A percentile compares a stretch with the other conserved stretches of the same genome.
Evolutionary conservation across 2,888 invertebrate species (phyloP).

Genomic region (Agelastica alni): DNA sequence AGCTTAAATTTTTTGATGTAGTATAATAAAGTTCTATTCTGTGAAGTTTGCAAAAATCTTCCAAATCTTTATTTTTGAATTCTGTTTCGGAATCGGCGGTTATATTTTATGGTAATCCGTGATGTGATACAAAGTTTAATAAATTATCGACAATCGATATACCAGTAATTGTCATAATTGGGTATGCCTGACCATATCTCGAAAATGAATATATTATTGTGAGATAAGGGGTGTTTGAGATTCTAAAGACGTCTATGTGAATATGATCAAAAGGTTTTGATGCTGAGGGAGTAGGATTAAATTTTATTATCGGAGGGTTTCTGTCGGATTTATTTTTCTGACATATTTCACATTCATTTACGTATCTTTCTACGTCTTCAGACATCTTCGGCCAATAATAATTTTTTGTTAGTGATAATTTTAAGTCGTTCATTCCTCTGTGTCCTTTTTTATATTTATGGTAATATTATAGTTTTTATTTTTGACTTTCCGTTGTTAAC

Average conservation of each 20-base stretch:
- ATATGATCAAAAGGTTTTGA: conserved; percentile 25
- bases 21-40: conserved; percentile 24
- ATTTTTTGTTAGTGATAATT: too few species aligned
- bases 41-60: conserved; percentile 27
- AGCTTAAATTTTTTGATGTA: conserved; percentile 24
- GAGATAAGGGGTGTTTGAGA: conserved; percentile 6
- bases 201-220: conserved; percentile 19
- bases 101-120: conserved; percentile 9
- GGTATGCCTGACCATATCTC: conserved; percentile 22
- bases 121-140: conserved; percentile 1
- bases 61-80: conserved; percentile 23
- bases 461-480: background rate
- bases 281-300: conserved; percentile 17
- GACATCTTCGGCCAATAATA: too few species aligned
- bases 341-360: conserved; percentile 18
- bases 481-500: background rate
- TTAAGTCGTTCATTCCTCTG: background rate
- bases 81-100: conserved; percentile 9
- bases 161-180: conserved; percentile 1
- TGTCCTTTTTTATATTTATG: background rate
- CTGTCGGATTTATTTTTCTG: conserved; percentile 25
- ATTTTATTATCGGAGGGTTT: conserved; percentile 17
- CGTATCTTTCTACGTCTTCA: conserved; percentile 21
- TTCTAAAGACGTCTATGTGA: background rate
- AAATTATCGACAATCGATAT: background rate